A percentile compares a stretch with the other conserved stretches of the same genome.
Conservation (phyloP, 2,888 invertebrate genomes). For the Drosophila silvestris region DNA sequence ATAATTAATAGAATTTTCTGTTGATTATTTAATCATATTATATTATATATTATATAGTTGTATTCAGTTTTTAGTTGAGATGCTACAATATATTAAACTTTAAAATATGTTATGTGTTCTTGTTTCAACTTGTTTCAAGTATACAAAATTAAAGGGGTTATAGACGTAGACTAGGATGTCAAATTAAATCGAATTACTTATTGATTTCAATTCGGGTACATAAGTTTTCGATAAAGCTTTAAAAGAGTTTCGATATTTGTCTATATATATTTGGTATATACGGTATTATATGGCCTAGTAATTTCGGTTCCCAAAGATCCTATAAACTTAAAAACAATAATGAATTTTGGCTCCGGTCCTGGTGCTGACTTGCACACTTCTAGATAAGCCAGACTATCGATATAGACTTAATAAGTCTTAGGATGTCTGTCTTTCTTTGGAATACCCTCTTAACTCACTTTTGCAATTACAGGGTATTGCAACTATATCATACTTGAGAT, state of each 20-base stretch:
- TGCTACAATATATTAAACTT: no score
- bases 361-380: neutral
- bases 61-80: no score
- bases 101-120: no score
- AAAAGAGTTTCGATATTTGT: no score
- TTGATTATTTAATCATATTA: neutral
- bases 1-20: neutral
- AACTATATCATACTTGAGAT: conserved; percentile 3
- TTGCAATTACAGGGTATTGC: conserved; percentile 13
- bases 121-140: no score
- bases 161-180: neutral
- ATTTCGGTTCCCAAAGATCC: neutral
- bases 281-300: neutral
- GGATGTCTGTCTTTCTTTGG: neutral
- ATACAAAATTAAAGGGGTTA: no score
- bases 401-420: neutral
- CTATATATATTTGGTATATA: neutral
- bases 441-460: neutral
- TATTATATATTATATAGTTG: neutral
- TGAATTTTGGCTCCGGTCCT: neutral
- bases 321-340: neutral
- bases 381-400: neutral
- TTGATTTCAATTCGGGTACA: neutral
- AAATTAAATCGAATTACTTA: neutral
- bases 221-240: no score